Conservation (phyloP, 2,888 invertebrate species). For the Frankliniella fusca region DNA sequence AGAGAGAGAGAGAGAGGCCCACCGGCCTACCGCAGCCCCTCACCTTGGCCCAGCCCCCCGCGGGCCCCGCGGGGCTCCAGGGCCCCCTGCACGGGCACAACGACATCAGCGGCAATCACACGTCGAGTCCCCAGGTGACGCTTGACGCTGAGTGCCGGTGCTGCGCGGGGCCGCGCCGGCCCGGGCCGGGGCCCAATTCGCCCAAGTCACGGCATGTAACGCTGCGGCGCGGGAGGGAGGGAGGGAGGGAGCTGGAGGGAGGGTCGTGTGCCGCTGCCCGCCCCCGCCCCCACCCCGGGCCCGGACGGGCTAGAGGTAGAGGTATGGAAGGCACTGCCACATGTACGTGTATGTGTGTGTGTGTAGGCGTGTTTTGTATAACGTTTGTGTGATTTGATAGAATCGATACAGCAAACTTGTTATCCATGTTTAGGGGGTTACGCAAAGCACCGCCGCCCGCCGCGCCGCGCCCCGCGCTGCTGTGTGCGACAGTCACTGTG, state of each 20-base stretch:
- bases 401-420: too few species aligned
- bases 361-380: too few species aligned
- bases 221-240: neutral
- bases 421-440: too few species aligned
- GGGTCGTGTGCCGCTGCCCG: neutral
- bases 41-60: neutral
- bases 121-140: conserved; percentile 17
- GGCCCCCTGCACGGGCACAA: conserved; percentile 1
- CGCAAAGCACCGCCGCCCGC: too few species aligned
- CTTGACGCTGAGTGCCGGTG: conserved; percentile 5
- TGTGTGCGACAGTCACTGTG: too few species aligned
- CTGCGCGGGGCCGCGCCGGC: neutral
- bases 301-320: neutral
- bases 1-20: too few species aligned
- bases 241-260: neutral
- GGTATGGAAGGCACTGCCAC: neutral
- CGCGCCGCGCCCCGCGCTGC: too few species aligned
- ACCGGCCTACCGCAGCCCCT: neutral
- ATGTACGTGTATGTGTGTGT: too few species aligned
- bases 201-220: neutral
- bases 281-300: neutral
- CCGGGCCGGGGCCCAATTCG: neutral
- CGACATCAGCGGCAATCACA: conserved; percentile 14
- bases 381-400: too few species aligned
- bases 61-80: neutral